Evolutionary conservation across 2,797 vertebrate genomes (phyloP).

Genomic region (Phataginus tetradactyla): DNA sequence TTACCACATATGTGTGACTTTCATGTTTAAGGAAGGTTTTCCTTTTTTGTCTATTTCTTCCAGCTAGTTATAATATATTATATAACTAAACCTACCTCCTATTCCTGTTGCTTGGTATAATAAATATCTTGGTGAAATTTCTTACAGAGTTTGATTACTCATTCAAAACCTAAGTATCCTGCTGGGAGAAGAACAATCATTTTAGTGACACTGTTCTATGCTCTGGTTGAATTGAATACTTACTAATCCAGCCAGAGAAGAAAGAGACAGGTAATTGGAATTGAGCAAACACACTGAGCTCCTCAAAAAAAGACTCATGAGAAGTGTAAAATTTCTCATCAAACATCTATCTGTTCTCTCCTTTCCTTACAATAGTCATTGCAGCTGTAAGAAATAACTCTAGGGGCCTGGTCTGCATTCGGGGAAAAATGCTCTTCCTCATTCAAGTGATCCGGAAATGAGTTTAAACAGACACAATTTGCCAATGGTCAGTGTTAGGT

Average conservation of each 20-base stretch:
- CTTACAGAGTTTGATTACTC: constrained; percentile 75
- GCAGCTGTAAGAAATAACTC: constrained; percentile 41
- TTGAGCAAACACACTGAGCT: constrained; percentile 55
- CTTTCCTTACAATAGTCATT: constrained; percentile 54
- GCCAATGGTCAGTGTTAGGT: constrained; percentile 52
- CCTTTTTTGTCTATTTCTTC: constrained; percentile 16
- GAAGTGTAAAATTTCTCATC: constrained; percentile 70
- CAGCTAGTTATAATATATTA: constrained; percentile 52
- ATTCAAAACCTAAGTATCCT: constrained; percentile 78
- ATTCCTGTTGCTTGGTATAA: constrained; percentile 53
- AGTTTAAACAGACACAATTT: constrained; percentile 62
- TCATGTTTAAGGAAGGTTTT: not conserved
- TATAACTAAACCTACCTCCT: constrained; percentile 43
- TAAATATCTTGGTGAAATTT: constrained; percentile 74
- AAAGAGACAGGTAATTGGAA: constrained; percentile 65
- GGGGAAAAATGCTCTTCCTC: constrained; percentile 47
- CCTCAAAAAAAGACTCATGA: constrained; percentile 62
- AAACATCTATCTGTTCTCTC: constrained; percentile 68
- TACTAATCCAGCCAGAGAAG: constrained; percentile 72
- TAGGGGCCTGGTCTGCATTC: not conserved
- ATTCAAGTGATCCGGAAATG: constrained; percentile 44
- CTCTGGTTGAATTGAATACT: constrained; percentile 71
- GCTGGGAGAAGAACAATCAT: constrained; percentile 63
- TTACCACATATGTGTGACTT: not conserved
- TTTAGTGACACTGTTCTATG: constrained; percentile 73